These are phyloP conservation scores for Amphipoea oculea DNA, from an alignment of 2,888 invertebrate species.

Conservation along the genomic window DNA sequence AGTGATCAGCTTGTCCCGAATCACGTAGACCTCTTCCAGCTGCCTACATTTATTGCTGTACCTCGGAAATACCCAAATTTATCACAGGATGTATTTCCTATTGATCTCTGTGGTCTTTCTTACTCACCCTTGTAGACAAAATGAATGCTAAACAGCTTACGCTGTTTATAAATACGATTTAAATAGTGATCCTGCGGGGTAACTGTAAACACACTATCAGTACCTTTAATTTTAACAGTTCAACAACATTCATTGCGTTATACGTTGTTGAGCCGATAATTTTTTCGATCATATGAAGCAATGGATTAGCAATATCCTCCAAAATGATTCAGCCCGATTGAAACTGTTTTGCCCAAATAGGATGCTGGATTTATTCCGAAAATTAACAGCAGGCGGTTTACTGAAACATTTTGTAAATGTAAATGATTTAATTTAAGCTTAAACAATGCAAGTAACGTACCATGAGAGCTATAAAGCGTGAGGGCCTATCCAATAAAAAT, in stretches of 20 bases:
- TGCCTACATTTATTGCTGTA: not conserved
- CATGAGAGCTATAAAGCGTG: slow-evolving; percentile 46
- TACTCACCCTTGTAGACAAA: not conserved
- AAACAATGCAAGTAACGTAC: slow-evolving; percentile 31
- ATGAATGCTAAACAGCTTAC: too few species aligned
- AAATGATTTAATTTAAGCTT: slow-evolving; percentile 37
- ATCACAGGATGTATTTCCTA: not conserved
- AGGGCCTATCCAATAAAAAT: slow-evolving; percentile 48
- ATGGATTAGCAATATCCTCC: not conserved
- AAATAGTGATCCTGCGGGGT: not conserved
- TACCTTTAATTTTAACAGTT: too few species aligned
- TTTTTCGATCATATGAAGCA: too few species aligned
- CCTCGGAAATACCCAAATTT: not conserved
- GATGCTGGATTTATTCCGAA: not conserved
- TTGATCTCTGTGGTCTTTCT: not conserved
- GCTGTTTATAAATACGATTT: not conserved
- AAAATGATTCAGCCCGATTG: too few species aligned
- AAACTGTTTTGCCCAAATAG: not conserved
- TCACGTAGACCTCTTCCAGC: slow-evolving; percentile 1
- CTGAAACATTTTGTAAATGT: slow-evolving; percentile 31
- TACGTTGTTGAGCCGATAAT: not conserved
- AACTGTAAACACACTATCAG: not conserved
- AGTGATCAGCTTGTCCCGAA: not conserved
- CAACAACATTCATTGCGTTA: not conserved
- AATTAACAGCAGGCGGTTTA: not conserved